Evolutionary conservation across 2,797 vertebrate genomes (phyloP).

Genomic region (Denticeps clupeoides): DNA sequence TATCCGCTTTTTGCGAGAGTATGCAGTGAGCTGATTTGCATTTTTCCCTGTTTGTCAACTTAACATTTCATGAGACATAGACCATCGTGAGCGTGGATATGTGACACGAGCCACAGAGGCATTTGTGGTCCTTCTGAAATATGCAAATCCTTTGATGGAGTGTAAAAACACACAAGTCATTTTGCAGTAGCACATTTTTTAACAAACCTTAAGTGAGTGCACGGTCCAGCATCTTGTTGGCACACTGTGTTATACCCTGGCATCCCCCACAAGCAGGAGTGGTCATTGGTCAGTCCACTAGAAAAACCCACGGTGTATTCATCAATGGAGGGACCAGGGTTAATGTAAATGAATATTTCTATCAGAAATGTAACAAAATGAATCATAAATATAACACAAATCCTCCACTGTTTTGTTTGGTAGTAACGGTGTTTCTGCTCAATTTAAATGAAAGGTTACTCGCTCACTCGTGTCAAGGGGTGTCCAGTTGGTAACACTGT

Average conservation of each 20-base stretch:
- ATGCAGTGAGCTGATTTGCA: slow-evolving; percentile 9
- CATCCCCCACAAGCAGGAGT: slow-evolving; percentile 32
- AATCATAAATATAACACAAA: too few relatives aligned
- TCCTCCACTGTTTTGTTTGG: too few relatives aligned
- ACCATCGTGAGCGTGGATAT: not conserved
- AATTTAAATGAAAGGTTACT: too few relatives aligned
- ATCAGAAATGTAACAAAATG: too few relatives aligned
- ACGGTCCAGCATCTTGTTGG: slow-evolving; percentile 18
- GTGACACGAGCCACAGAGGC: slow-evolving; percentile 5
- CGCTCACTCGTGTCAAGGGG: too few relatives aligned
- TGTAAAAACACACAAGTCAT: slow-evolving; percentile 23
- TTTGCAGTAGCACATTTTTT: slow-evolving; percentile 15
- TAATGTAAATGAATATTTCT: too few relatives aligned
- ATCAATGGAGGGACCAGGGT: too few relatives aligned
- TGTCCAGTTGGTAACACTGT: too few relatives aligned
- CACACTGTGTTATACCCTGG: slow-evolving; percentile 63
- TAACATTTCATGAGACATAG: slow-evolving; percentile 20
- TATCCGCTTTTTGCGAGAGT: slow-evolving; percentile 8
- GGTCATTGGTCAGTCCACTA: too few relatives aligned
- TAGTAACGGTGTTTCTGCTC: too few relatives aligned
- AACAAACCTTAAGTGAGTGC: slow-evolving; percentile 3
- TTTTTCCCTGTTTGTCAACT: slow-evolving; percentile 13
- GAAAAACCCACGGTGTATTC: too few relatives aligned
- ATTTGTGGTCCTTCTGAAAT: slow-evolving; percentile 19
- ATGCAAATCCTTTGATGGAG: slow-evolving; percentile 25